These are phyloP conservation scores for Syrista parreyssii DNA, from an alignment of 2,888 invertebrate species.

Conservation along the genomic window DNA sequence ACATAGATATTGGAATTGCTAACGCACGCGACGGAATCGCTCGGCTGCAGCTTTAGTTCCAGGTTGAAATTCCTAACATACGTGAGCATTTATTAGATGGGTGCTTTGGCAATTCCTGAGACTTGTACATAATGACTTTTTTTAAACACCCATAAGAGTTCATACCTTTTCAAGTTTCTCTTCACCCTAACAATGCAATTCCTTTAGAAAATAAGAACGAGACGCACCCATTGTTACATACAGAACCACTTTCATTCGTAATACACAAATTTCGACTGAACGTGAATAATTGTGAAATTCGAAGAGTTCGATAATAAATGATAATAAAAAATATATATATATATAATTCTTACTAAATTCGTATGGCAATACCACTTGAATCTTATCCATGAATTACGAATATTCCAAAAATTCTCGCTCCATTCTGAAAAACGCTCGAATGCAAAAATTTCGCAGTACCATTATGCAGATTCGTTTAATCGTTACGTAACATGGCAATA, in stretches of 20 bases:
- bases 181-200: not conserved
- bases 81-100: not conserved
- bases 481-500: not conserved
- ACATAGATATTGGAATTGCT: constrained; percentile 59
- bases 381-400: not conserved
- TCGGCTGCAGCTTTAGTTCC: constrained; percentile 2
- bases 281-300: not conserved
- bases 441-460: not conserved
- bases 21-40: constrained; percentile 46
- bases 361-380: not conserved
- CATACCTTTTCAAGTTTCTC: not conserved
- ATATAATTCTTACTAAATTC: not conserved
- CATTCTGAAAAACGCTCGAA: not conserved
- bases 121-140: not conserved
- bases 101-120: not conserved
- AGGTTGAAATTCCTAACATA: constrained; percentile 1
- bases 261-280: not conserved
- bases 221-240: not conserved
- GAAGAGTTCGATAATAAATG: not conserved
- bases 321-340: no score
- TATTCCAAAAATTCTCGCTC: not conserved
- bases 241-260: not conserved
- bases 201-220: no score
- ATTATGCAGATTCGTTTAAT: not conserved
- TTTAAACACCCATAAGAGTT: not conserved